Evolutionary conservation across 1,140 invertebrate genomes (phyloP).

Genomic region (Cydia splendana): DNA sequence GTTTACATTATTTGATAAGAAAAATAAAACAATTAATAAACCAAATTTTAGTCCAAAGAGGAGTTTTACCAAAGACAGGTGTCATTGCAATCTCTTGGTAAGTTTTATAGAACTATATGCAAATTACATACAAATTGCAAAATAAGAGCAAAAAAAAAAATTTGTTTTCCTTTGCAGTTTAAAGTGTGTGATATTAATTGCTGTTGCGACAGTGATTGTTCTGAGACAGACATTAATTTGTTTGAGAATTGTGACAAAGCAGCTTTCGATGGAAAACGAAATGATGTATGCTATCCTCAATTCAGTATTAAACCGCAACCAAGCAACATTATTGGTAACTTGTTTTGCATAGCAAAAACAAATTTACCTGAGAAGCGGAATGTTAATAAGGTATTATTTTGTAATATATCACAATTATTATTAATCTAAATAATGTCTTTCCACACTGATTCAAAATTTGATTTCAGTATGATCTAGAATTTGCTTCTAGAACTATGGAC

Average conservation of each 20-base stretch:
- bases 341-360: constrained; percentile 82
- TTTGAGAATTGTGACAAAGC: constrained; percentile 80
- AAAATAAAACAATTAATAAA: constrained; percentile 48
- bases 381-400: constrained; percentile 44
- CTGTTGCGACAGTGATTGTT: constrained; percentile 87
- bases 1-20: constrained; percentile 58
- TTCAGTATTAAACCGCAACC: constrained; percentile 70
- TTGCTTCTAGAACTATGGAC: constrained; percentile 29
- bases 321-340: constrained; percentile 73
- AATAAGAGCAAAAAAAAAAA: not conserved
- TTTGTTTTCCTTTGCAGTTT: constrained; percentile 67
- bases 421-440: not conserved
- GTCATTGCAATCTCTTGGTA: constrained; percentile 79
- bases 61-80: constrained; percentile 51
- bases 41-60: constrained; percentile 48
- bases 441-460: not conserved
- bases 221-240: constrained; percentile 75
- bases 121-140: not conserved
- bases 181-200: constrained; percentile 87
- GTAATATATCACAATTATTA: not conserved
- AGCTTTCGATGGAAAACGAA: constrained; percentile 41
- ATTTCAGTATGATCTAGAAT: constrained; percentile 48
- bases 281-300: constrained; percentile 58
- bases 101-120: constrained; percentile 37
- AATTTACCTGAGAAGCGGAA: constrained; percentile 77